Evolutionary conservation across 2,797 vertebrate species (phyloP).

Genomic region (Lophotriccus pileatus): DNA sequence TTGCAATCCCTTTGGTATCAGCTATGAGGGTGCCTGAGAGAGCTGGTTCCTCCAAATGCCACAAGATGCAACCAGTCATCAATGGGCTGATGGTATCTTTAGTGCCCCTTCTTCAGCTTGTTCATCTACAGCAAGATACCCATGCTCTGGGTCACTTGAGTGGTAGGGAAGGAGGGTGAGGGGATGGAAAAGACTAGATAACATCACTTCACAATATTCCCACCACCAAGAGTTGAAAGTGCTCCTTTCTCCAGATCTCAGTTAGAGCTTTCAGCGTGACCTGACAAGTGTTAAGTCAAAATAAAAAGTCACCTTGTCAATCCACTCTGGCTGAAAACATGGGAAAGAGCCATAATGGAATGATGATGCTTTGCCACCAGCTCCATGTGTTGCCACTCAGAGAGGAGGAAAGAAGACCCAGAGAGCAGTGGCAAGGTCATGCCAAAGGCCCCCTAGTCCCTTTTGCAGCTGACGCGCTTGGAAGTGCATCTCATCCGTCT

Average conservation of each 20-base stretch:
- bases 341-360: background rate
- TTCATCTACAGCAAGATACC: background rate
- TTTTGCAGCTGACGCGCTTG: background rate
- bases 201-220: background rate
- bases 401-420: background rate
- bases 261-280: background rate
- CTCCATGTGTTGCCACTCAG: background rate
- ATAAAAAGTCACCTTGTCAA: background rate
- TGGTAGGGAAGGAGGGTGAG: background rate
- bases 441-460: background rate
- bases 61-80: background rate
- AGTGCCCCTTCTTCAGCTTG: background rate
- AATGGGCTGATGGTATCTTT: accelerated
- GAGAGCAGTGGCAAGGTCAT: background rate
- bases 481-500: background rate
- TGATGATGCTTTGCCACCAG: background rate
- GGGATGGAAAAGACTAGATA: background rate
- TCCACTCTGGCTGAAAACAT: background rate
- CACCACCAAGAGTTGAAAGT: background rate
- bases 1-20: background rate
- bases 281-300: background rate
- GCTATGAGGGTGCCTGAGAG: background rate
- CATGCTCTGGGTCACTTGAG: background rate
- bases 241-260: slow-evolving; percentile 7
- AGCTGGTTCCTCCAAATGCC: background rate